Evolutionary conservation across 2,797 vertebrate genomes (phyloP), one percentile per base, ranked within the genome.

Genomic region (Microctenopoma steveboyesi): DNA sequence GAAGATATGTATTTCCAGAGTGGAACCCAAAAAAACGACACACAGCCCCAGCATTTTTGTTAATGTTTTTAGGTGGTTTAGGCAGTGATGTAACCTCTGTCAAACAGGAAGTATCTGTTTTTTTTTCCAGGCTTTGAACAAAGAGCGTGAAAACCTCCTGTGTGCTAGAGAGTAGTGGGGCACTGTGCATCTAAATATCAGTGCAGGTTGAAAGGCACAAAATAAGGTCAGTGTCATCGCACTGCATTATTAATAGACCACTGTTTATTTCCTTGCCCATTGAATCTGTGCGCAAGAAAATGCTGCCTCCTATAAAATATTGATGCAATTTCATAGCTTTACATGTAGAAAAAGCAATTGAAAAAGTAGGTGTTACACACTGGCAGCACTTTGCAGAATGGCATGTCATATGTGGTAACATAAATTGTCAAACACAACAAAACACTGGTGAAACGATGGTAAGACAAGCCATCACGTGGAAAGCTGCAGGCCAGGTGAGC

Each of bases 171-270:
- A 89, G 87, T 86, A 88, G 90, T 76, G 70, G 87, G 91, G 91
- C 91, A 92, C 86, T 84, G 88, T 79, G 91, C 90, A 88, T 91
- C 88, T 89, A 94, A 93, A 92, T 91, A 94, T 89, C 92, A 93
- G 91, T 75, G 83, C 89, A 92, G 92, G 92, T 93, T 94, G 93
- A 94, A 94, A 94, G 92, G 92, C 89, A 87, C 89, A 92, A 94
- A 93, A 93, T 94, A 94, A 94, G 93, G 93, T 94, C 92, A 94
- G 92, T 93, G 90, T 94, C 93, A 93, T 93, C 85, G 72, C 81
- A 77, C 82, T 94, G 91, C 92, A 95, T 95, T 93, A 94, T 94
- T 94, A 91, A 94, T 94, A 90, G 51, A 61, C 73, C 59, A 87
- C 91, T 92, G 93, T 93, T 93, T 94, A 93, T 90, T 89, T 91